These are phyloP conservation scores for Ficedula albicollis DNA, from an alignment of 2,797 vertebrate species.

Conservation along the genomic window DNA sequence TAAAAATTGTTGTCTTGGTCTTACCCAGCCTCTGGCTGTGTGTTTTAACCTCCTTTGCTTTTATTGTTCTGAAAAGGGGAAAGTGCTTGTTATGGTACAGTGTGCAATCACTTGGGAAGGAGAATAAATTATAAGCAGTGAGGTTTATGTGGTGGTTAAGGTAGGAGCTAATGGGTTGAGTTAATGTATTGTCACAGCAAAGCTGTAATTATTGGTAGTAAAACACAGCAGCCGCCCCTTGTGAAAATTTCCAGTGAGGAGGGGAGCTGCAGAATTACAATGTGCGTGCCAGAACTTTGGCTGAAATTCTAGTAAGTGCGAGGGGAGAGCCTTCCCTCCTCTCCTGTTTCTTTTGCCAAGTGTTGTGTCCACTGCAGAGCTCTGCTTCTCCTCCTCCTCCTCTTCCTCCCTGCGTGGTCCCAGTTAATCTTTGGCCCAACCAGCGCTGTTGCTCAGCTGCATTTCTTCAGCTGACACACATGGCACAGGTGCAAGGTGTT, in stretches of 20 bases:
- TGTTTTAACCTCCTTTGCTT: neutral
- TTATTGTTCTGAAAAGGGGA: neutral
- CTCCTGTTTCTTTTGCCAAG: neutral
- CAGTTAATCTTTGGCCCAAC: neutral
- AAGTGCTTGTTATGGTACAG: neutral
- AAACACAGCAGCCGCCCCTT: neutral
- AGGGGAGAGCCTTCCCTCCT: neutral
- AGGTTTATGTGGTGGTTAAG: neutral
- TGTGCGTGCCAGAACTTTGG: neutral
- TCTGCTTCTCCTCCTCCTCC: neutral
- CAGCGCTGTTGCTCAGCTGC: neutral
- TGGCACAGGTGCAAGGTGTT: neutral
- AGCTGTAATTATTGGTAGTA: neutral
- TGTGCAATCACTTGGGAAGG: neutral
- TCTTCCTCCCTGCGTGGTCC: neutral
- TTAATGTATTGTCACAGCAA: neutral
- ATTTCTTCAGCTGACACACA: neutral
- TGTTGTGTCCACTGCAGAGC: neutral
- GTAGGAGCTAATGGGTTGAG: neutral
- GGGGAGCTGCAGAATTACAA: neutral
- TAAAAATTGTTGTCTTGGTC: neutral
- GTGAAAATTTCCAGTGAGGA: neutral
- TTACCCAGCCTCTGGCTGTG: neutral
- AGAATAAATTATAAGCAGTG: neutral
- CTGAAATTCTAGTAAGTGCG: neutral